phyloP scores from a whole-genome alignment of 2,888 invertebrate genomes.

The Dicyrtomina minuta region DNA sequence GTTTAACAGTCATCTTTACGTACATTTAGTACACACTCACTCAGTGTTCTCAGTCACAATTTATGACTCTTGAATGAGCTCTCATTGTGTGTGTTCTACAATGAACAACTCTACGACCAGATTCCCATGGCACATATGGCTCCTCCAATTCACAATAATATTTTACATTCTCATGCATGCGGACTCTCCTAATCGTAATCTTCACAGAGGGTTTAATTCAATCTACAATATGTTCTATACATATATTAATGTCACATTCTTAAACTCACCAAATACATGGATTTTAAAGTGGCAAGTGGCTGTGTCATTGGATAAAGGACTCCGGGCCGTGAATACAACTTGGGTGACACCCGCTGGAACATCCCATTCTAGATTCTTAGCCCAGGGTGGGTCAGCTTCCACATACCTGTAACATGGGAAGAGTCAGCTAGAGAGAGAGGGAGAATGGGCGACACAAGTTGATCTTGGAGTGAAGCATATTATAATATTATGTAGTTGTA shows the following conservation, averaged over 20 bases:
- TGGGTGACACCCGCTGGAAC: conserved; percentile 61
- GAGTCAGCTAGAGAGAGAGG: no score
- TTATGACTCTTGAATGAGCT: no score
- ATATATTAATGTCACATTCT: no score
- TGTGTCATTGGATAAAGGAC: conserved; percentile 62
- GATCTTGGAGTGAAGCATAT: no score
- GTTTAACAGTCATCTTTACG: not conserved
- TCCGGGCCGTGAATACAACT: conserved; percentile 64
- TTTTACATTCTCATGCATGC: no score
- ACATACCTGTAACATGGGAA: conserved; percentile 59
- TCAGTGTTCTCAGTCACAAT: not conserved
- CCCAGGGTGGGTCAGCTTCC: conserved; percentile 65
- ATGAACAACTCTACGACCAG: not conserved
- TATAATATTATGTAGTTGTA: no score
- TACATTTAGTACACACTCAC: not conserved
- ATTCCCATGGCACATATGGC: not conserved
- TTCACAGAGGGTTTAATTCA: no score
- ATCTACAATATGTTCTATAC: no score
- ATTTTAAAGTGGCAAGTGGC: conserved; percentile 65
- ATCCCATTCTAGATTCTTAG: conserved; percentile 63
- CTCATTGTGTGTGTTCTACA: no score
- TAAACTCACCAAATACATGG: conserved; percentile 60
- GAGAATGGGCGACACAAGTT: no score
- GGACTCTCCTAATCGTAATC: no score
- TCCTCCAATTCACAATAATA: no score